Conservation (phyloP, 2,888 invertebrate species). For the Hanleya hanleyi region DNA sequence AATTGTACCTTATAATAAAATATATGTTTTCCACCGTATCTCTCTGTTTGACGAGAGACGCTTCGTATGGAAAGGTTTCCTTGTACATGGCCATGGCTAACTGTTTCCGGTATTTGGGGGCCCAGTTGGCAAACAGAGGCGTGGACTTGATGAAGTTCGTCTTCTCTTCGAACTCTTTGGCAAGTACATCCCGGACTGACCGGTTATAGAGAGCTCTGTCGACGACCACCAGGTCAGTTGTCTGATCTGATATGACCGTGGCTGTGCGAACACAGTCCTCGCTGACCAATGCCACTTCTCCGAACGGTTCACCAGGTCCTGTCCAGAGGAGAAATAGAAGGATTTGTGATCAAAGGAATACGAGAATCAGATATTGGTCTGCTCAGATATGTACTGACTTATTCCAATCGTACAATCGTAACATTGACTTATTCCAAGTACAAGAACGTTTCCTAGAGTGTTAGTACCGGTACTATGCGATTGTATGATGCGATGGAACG, state of each 20-base stretch:
- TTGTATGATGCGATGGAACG: too few relatives aligned
- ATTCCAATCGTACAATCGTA: too few relatives aligned
- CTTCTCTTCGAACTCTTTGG: constrained; percentile 70
- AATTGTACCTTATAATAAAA: constrained; percentile 65
- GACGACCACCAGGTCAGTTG: constrained; percentile 69
- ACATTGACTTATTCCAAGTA: too few relatives aligned
- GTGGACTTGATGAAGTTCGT: constrained; percentile 62
- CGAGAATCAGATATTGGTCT: too few relatives aligned
- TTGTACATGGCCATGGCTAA: constrained; percentile 71
- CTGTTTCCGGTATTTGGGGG: constrained; percentile 70
- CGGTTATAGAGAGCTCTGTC: constrained; percentile 68
- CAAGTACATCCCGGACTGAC: constrained; percentile 66
- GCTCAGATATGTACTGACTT: too few relatives aligned
- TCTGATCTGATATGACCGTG: constrained; percentile 66
- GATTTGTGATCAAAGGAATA: too few relatives aligned
- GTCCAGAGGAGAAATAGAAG: not conserved
- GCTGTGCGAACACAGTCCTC: constrained; percentile 70
- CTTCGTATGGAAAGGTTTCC: constrained; percentile 63
- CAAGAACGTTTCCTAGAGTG: too few relatives aligned
- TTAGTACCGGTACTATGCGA: too few relatives aligned
- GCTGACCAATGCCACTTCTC: constrained; percentile 71
- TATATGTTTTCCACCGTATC: constrained; percentile 65
- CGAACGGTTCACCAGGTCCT: constrained; percentile 71
- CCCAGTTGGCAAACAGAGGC: constrained; percentile 66
- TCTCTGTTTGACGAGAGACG: constrained; percentile 65